These are phyloP conservation scores for Sphyrna mokarran DNA, from an alignment of 2,113 vertebrate genomes.

Conservation along the genomic window DNA sequence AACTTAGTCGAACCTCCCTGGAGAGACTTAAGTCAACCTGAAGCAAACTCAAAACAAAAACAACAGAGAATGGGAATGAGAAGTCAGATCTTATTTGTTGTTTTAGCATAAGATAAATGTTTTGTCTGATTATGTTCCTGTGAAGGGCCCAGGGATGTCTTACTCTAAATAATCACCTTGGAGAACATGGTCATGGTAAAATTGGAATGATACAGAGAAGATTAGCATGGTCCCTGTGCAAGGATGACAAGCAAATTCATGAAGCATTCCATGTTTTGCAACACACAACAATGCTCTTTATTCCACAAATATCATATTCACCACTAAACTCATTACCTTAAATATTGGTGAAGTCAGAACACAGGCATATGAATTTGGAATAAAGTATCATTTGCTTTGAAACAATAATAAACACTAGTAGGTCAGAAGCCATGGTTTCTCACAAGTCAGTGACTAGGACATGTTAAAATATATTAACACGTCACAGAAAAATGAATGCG, in stretches of 20 bases:
- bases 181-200: not conserved
- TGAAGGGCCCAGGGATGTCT: not conserved
- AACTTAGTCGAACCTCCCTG: not conserved
- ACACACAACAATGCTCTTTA: too few species aligned
- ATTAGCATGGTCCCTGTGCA: too few species aligned
- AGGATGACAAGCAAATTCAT: too few species aligned
- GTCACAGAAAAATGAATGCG: not conserved
- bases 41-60: not conserved
- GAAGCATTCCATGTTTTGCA: too few species aligned
- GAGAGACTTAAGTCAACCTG: not conserved
- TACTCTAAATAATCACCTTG: not conserved
- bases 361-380: too few species aligned
- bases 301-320: too few species aligned
- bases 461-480: too few species aligned
- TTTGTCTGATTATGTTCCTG: not conserved
- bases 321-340: not conserved
- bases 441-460: too few species aligned
- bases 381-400: too few species aligned
- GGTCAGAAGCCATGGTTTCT: too few species aligned
- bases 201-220: too few species aligned
- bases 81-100: not conserved
- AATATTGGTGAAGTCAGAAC: not conserved
- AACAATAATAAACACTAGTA: too few species aligned
- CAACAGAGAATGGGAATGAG: not conserved
- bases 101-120: not conserved